Base-by-base conservation (phyloP, 2,113 vertebrate genomes). In the Oncorhynchus keta region DNA sequence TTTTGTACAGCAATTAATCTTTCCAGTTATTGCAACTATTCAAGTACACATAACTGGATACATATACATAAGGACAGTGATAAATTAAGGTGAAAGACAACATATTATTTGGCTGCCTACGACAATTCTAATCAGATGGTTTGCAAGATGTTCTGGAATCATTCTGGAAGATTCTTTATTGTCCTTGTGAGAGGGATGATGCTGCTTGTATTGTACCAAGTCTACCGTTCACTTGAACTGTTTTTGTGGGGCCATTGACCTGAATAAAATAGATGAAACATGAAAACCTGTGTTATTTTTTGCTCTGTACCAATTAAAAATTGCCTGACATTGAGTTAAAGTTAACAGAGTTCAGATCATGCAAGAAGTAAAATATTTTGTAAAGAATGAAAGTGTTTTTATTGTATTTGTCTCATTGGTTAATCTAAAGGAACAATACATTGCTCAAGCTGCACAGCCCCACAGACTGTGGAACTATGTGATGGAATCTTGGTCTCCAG, bases 221-320 rank as follows among this genome's bases (percentile, higher is more conserved):
- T 68, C 90, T 90, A 66, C 93, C 92, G 9, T 94, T 94, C 76
- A 95, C 92, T 81, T 92, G 81, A 70, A 93, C 45, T 0, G 93
- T 95, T 82, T 93, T 95, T 73, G 71, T 82, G 74, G 90, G 86
- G 35, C 73, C 82, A 20, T 91, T 77, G 1, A 94, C 90, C 94
- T 95, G 76, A 65, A 81, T 45, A 79, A 81, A 45, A 57, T 49
- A 68, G 70, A 32, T 20, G 14, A 55, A 30, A 68, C 26, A 45
- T 12, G 70, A 74, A 51, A 48, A 35, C 45, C 72, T 3, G 68
- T 13, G 11, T 48, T 24, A 70, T 14, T 70, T 16, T 64, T 49
- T 49, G 16, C 45, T 18, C 68, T 22, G 30, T 20, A 35, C 16
- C 35, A 18, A 69, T 69, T 1, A 20, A 9, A 35, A 39, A 28